Evolutionary conservation across 2,113 vertebrate species (phyloP).

Genomic region (Struthio camelus): DNA sequence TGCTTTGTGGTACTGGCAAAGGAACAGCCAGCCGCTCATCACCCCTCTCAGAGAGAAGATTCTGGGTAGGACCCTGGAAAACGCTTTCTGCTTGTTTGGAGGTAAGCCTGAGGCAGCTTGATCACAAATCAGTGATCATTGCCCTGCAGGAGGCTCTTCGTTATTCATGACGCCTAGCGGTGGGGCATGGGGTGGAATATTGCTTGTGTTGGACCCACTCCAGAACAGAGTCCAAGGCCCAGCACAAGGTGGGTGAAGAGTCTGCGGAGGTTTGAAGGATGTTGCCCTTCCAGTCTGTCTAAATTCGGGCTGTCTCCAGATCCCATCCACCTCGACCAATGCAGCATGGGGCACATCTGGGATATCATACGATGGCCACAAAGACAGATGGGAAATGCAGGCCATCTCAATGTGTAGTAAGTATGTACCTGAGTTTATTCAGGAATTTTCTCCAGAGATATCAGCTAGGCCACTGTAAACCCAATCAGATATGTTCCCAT

Average conservation of each 20-base stretch:
- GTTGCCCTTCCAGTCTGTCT: background rate
- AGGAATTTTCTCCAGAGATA: no score
- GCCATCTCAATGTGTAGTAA: no score
- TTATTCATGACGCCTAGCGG: background rate
- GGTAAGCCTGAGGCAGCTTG: background rate
- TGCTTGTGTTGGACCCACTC: background rate
- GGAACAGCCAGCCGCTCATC: fast-evolving
- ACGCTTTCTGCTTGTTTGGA: background rate
- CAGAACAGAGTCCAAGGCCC: background rate
- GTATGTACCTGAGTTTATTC: no score
- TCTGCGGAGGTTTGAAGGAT: fast-evolving
- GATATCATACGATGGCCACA: background rate
- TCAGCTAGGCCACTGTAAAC: no score
- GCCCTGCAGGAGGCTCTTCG: background rate
- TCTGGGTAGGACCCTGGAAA: background rate
- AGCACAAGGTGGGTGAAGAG: background rate
- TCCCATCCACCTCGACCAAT: background rate
- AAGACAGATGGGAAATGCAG: no score
- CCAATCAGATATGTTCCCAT: no score
- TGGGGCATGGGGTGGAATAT: fast-evolving
- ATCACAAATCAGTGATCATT: fast-evolving
- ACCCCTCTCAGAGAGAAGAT: background rate
- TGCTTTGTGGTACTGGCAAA: background rate
- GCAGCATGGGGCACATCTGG: background rate
- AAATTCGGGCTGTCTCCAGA: background rate